Base-by-base conservation (phyloP, 2,797 vertebrate genomes). In the Macropodus opercularis region DNA sequence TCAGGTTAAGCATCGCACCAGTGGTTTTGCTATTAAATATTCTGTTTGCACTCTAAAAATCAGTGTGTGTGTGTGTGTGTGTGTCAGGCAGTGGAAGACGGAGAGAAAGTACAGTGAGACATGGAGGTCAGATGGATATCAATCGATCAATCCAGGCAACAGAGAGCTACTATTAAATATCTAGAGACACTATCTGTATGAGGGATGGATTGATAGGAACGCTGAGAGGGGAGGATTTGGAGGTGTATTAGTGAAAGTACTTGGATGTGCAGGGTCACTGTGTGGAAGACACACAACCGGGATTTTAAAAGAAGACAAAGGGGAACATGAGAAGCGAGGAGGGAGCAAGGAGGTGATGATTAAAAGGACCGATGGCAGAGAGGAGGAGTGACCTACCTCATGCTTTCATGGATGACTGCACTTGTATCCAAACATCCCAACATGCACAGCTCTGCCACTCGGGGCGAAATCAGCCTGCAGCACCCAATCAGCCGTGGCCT, bases 341-440 rank as follows among this genome's bases (percentile, higher is more conserved):
- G 53, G 56, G 38, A 46, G 46, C n/a, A 15, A 57, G 36, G 38
- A 14, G 42, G 36, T 41, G 47, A 54, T 66, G 48, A 59, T 53
- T 24, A 63, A 68, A 77, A 26, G 23, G 48, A 76, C 24, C 23
- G 52, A 68, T 35, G 71, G 43, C 55, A 32, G 48, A 63, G 71
- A 70, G 49, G 64, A 79, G 51, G 49, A 70, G 63, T 86, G 89
- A 89, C 88, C 87, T 87, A 87, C 65, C 86, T 80, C 82, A 81
- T 82, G 79, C 69, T 71, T 69, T 79, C 80, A 85, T 51, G 84
- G 88, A 82, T 86, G 85, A 80, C 65, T 87, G 81, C 77, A 39
- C 84, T 86, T 82, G 83, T 81, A 85, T 88, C 87, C 85, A 88
- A 90, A 90, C 87, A 91, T 90, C 85, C 83, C 85, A 85, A 86